Conservation (phyloP, 2,113 vertebrate genomes). For the Vulpes vulpes region DNA sequence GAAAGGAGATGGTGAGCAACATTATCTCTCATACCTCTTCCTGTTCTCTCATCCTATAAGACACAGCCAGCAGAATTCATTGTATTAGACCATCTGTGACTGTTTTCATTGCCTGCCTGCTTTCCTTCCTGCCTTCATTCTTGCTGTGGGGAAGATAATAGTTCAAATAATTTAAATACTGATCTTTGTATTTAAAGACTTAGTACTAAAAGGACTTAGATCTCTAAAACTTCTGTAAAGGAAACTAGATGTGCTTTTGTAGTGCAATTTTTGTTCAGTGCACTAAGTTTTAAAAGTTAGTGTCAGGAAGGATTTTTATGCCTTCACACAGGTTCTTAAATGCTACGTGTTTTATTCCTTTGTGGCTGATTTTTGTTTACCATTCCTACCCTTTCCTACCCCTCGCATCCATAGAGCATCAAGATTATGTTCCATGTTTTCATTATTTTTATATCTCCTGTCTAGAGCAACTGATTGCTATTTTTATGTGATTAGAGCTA, state of each 20-base stretch:
- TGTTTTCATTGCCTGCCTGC: neutral
- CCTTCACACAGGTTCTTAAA: neutral
- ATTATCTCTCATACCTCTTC: neutral
- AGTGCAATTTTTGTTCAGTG: neutral
- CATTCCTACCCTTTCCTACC: neutral
- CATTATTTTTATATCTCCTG: constrained; percentile 46
- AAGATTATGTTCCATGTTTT: neutral
- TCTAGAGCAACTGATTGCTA: neutral
- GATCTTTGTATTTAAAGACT: neutral
- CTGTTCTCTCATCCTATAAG: neutral
- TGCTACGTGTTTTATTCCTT: neutral
- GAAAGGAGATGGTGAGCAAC: neutral
- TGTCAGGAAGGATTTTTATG: neutral
- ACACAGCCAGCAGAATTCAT: neutral
- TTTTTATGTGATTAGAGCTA: neutral
- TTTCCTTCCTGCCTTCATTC: neutral
- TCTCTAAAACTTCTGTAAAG: neutral
- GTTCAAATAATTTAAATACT: neutral
- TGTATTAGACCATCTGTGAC: neutral
- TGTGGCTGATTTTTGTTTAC: constrained; percentile 4
- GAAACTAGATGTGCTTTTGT: neutral
- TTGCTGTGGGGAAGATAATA: neutral
- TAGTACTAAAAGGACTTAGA: neutral
- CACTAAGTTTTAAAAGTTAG: neutral
- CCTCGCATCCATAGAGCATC: neutral